These are phyloP conservation scores for Trichoplax adhaerens DNA, from an alignment of 37 sponge, comb jelly and placozoan species.

Conservation along the genomic window DNA sequence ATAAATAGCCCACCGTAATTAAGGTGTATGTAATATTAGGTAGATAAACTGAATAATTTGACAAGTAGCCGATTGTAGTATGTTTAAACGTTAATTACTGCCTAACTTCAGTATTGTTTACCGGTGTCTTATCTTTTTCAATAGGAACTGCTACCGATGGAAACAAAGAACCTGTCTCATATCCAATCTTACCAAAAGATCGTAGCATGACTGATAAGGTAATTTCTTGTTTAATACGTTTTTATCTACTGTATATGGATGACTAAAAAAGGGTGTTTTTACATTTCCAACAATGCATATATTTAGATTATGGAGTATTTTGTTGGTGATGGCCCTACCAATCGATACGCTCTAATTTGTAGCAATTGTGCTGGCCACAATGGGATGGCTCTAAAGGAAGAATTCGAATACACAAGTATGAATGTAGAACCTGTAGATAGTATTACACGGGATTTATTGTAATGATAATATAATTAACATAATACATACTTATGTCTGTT, in stretches of 20 bases:
- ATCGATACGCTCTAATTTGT: conserved; percentile 76
- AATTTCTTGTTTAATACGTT: neutral
- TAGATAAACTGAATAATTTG: too few relatives aligned
- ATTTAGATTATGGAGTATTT: conserved; percentile 59
- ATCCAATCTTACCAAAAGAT: conserved; percentile 22
- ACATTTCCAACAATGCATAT: neutral
- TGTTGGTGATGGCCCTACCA: conserved; percentile 81
- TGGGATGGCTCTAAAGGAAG: conserved; percentile 75
- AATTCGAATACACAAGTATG: conserved; percentile 64
- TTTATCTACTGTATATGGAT: neutral
- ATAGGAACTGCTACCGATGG: too few relatives aligned
- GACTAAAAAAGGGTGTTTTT: neutral
- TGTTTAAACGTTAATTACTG: too few relatives aligned
- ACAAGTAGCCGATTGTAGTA: too few relatives aligned
- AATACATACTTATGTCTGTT: too few relatives aligned
- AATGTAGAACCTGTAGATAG: neutral
- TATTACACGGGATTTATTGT: neutral
- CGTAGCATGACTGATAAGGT: conserved; percentile 41
- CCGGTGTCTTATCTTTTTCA: too few relatives aligned
- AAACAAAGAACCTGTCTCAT: too few relatives aligned
- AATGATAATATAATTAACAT: neutral
- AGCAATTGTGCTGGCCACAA: conserved; percentile 63
- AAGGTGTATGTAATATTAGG: too few relatives aligned
- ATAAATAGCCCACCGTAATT: too few relatives aligned
- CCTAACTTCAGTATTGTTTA: too few relatives aligned